Conservation (phyloP, 2,113 vertebrate species). For the Gila orcuttii region DNA sequence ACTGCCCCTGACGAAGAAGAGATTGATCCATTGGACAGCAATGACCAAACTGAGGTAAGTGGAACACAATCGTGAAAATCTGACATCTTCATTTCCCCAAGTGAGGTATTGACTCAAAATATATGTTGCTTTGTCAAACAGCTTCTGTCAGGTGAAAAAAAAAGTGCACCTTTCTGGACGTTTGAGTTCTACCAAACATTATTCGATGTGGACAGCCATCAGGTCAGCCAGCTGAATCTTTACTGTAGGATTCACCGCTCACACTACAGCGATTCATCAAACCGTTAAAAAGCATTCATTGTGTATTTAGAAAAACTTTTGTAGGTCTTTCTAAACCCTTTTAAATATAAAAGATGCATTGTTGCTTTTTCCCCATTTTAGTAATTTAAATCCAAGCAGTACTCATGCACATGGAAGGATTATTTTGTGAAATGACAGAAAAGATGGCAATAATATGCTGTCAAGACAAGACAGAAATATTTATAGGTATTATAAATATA, state of each 20-base stretch:
- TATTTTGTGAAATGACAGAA: background rate
- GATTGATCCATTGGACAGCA: conserved; percentile 77
- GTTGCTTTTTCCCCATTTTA: too few species aligned
- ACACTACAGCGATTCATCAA: background rate
- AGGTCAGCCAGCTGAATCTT: conserved; percentile 72
- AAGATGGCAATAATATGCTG: background rate
- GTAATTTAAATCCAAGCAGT: background rate
- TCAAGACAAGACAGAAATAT: background rate
- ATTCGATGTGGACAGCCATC: conserved; percentile 92
- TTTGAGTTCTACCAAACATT: conserved; percentile 96
- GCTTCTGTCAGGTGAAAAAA: conserved; percentile 90
- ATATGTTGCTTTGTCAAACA: conserved; percentile 55
- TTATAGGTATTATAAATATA: too few species aligned
- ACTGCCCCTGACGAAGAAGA: conserved; percentile 74
- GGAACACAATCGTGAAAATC: background rate
- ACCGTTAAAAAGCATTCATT: background rate
- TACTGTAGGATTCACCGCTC: background rate
- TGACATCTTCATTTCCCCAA: background rate
- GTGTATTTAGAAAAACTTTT: background rate
- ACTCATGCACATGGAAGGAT: background rate
- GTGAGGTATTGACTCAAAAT: background rate
- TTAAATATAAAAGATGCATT: too few species aligned
- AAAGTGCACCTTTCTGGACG: conserved; percentile 93
- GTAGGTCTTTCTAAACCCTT: background rate
- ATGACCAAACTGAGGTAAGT: conserved; percentile 87